These are phyloP conservation scores for Drosophila kurseongensis DNA, from an alignment of 1,140 invertebrate species.

Conservation along the genomic window DNA sequence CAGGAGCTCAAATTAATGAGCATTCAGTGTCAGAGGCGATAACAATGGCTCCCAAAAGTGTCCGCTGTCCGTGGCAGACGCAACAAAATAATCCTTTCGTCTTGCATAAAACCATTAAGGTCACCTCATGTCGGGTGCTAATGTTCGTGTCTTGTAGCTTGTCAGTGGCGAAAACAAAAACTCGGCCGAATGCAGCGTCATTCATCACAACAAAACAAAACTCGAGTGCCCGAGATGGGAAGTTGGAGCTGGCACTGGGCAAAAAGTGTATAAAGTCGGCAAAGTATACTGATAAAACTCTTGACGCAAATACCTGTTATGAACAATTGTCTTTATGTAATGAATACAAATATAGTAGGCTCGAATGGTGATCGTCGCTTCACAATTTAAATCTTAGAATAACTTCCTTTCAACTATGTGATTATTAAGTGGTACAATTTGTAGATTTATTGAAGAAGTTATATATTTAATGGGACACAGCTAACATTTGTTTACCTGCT, in stretches of 20 bases:
- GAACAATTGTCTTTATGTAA: no score
- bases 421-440: no score
- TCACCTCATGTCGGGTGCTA: conserved; percentile 71
- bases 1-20: conserved; percentile 64
- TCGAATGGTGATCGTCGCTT: no score
- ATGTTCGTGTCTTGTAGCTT: conserved; percentile 80
- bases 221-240: conserved; percentile 34
- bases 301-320: background rate
- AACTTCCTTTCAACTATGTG: no score
- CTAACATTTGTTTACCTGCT: background rate
- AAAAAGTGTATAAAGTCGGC: background rate
- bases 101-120: conserved; percentile 75
- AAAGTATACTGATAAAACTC: background rate
- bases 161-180: conserved; percentile 64
- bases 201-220: conserved; percentile 72
- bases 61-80: conserved; percentile 56
- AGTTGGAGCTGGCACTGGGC: conserved; percentile 18
- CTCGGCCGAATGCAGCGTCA: conserved; percentile 75
- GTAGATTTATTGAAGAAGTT: no score
- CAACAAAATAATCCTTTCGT: conserved; percentile 65
- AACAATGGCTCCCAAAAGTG: conserved; percentile 33
- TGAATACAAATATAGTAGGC: no score
- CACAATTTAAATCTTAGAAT: no score
- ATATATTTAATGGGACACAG: no score
- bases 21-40: conserved; percentile 52